These are phyloP conservation scores for Tenthredo notha DNA, from an alignment of 2,888 invertebrate species.

Conservation along the genomic window DNA sequence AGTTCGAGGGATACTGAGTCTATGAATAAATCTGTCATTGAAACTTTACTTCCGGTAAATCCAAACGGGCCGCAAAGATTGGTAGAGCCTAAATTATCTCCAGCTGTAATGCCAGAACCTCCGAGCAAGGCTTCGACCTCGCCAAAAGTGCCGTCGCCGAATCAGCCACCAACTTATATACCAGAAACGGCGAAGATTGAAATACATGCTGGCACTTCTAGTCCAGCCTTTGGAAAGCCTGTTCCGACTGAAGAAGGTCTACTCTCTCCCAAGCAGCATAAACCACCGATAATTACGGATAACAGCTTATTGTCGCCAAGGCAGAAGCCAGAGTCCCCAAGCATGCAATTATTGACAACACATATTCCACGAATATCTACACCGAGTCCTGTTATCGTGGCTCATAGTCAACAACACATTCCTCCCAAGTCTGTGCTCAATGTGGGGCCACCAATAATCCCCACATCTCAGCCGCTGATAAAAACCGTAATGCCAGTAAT, in stretches of 20 bases:
- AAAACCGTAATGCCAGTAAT: slow-evolving; percentile 72
- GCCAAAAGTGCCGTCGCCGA: slow-evolving; percentile 76
- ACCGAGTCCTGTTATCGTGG: slow-evolving; percentile 79
- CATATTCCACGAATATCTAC: slow-evolving; percentile 81
- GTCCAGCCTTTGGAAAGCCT: slow-evolving; percentile 67
- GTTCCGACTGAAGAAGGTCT: slow-evolving; percentile 62
- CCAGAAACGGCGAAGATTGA: slow-evolving; percentile 77
- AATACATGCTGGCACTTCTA: slow-evolving; percentile 70
- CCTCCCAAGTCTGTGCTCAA: slow-evolving; percentile 66
- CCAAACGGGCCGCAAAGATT: slow-evolving; percentile 69
- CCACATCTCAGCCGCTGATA: slow-evolving; percentile 67
- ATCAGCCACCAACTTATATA: slow-evolving; percentile 76
- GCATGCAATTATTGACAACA: slow-evolving; percentile 84
- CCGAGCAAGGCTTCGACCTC: slow-evolving; percentile 75
- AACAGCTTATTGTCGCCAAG: slow-evolving; percentile 66
- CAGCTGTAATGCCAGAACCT: slow-evolving; percentile 73
- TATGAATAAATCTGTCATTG: slow-evolving; percentile 72
- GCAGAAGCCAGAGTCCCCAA: slow-evolving; percentile 76
- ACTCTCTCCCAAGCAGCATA: slow-evolving; percentile 67
- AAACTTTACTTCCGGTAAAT: slow-evolving; percentile 72
- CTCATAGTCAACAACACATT: slow-evolving; percentile 71
- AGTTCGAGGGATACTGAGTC: slow-evolving; percentile 66
- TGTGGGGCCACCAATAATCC: slow-evolving; percentile 62
- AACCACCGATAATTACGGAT: slow-evolving; percentile 62
- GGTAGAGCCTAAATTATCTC: slow-evolving; percentile 75